Conservation (phyloP, 64 coral and sea anemone genomes). For the Actinia tenebrosa region DNA sequence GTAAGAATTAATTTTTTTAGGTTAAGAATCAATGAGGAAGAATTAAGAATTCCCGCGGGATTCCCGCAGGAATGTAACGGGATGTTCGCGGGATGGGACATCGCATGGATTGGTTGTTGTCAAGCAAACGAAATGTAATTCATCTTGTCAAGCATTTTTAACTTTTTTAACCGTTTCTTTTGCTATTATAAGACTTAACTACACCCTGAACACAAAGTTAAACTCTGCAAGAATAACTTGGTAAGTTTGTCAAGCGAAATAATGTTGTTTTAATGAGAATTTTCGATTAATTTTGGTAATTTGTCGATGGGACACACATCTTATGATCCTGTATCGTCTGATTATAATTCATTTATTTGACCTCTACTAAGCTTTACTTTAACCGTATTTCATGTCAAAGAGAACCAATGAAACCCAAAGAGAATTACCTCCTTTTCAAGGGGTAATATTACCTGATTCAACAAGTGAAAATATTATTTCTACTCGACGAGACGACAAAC, state of each 20-base stretch:
- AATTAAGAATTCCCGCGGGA: too few species aligned
- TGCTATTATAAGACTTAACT: background rate
- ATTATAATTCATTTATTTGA: slow-evolving; percentile 10
- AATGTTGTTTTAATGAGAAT: background rate
- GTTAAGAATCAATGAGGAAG: too few species aligned
- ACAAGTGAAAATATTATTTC: background rate
- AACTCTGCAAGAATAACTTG: background rate
- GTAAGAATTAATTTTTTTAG: too few species aligned
- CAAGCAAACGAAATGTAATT: background rate
- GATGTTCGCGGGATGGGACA: background rate
- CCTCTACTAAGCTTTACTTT: background rate
- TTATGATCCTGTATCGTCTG: background rate
- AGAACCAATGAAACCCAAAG: slow-evolving; percentile 2
- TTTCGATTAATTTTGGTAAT: background rate
- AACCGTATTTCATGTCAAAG: background rate
- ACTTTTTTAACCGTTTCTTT: background rate
- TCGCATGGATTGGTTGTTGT: background rate
- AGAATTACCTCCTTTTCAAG: background rate
- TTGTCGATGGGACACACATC: background rate
- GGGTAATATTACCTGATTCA: background rate
- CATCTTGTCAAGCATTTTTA: background rate
- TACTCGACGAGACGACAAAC: background rate
- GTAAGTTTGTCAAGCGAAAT: background rate
- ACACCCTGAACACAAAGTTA: background rate
- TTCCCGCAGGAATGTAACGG: background rate